A percentile compares a stretch with the other conserved stretches of the same genome.
Conservation (phyloP, 2,113 vertebrate species). For the Shinisaurus crocodilurus region DNA sequence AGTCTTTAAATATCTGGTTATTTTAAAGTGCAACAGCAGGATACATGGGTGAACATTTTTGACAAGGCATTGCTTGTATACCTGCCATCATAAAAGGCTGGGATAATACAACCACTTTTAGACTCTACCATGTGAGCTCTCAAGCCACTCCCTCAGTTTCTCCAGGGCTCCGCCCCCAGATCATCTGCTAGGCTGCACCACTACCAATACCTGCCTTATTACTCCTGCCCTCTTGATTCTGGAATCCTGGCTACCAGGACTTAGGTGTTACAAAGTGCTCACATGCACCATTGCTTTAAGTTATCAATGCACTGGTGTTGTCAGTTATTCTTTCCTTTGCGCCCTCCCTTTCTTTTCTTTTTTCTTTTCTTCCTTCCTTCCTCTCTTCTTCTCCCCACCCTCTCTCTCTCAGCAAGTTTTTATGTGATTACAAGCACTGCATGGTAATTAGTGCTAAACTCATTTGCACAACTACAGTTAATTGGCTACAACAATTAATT, state of each 20-base stretch:
- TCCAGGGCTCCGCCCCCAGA: not conserved
- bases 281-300: slow-evolving; percentile 1
- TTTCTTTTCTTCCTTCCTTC: slow-evolving; percentile 37
- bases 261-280: not conserved
- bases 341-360: not conserved
- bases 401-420: slow-evolving; percentile 83
- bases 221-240: not conserved
- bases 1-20: not conserved
- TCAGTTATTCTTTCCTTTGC: not conserved
- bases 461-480: slow-evolving; percentile 99
- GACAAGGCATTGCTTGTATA: not conserved
- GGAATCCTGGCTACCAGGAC: not conserved
- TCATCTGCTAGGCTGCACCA: not conserved
- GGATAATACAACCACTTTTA: not conserved
- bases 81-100: not conserved
- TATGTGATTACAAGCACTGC: slow-evolving; percentile 89
- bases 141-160: not conserved
- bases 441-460: slow-evolving; percentile 99
- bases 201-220: not conserved
- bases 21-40: not conserved
- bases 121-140: not conserved
- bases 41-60: not conserved
- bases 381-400: slow-evolving; percentile 56
- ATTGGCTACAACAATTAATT: slow-evolving; percentile 99
- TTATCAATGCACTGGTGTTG: not conserved